Evolutionary conservation across 2,797 vertebrate species (phyloP), one percentile per base, ranked within the genome.

Genomic region (Trachurus trachurus): DNA sequence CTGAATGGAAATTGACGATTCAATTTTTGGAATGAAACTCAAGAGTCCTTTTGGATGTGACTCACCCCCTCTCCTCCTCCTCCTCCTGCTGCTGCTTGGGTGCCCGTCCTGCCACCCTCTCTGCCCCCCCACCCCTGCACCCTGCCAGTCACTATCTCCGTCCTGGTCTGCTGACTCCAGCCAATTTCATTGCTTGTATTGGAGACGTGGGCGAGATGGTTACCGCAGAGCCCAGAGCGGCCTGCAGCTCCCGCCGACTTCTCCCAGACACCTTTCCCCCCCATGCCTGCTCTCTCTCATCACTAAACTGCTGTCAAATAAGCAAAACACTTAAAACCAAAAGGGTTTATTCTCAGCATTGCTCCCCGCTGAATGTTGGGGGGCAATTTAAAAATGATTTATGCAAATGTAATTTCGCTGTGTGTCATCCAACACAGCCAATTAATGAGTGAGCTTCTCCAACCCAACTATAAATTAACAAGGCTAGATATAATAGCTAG

Each of bases 341-440:
- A 87, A 76, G 69, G 87, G 82, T 86, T 87, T 90, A 76, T 88
- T 88, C 88, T 85, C 78, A 82, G 87, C 84, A 71, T 70, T 78
- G 76, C 88, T 92, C 89, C 89, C 88, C 81, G 85, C 89, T 92
- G 92, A 92, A 92, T 87, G 87, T 85, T 82, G 82, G 78, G 87
- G 86, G 89, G 93, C 91, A 93, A 93, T 93, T 94, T 94, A 91
- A 94, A 94, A 93, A 94, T 92, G 90, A 93, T 93, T 90, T 94
- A 93, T 95, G 93, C 91, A 95, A 95, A 95, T 94, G 94, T 90
- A 89, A 94, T 94, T 95, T 95, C 91, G 57, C 90, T 87, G 91
- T 83, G 89, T 92, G 91, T 94, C 93, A 93, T 93, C 92, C 91
- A 91, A 94, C 90, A 91, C 90, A 89, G 93, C 92, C 89, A 94